Evolutionary conservation across 2,113 vertebrate species (phyloP), one percentile per base, ranked within the genome.

Genomic region (Argyrosomus japonicus): DNA sequence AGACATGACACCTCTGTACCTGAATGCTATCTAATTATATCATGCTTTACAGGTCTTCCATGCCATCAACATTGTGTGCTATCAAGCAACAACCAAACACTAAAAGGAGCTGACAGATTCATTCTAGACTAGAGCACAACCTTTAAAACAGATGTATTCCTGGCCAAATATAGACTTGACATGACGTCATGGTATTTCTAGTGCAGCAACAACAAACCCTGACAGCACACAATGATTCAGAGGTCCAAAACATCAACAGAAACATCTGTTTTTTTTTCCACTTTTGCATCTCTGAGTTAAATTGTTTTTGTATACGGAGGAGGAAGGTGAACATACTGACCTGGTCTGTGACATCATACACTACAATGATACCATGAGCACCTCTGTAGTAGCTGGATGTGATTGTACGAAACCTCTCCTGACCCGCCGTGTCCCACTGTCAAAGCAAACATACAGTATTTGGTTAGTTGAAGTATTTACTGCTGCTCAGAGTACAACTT

Each of bases 341-440:
- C 97, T 99, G 98, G 91, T 99, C 98, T 93, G 98, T 99, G 89
- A 99, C 98, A 90, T 99, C 98, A 89, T 99, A 99, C 90, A 99
- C 98, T 81, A 99, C 98, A 87, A 99, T 99, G 96, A 99, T 99
- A 91, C 98, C 98, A 73, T 99, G 98, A 82, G 98, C 98, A 45
- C 98, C 98, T 96, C 98, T 97, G 96, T 99, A 99, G 93, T 99
- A 99, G 95, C 98, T 99, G 94, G 98, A 99, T 40, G 98, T 99
- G 95, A 99, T 99, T 47, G 98, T 99, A 86, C 98, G 97, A 94
- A 99, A 99, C 95, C 98, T 95, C 93, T 99, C 98, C 92, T 99
- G 98, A 68, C 98, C 98, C 2, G 98, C 98, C 14, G 98, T 99
- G 88, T 99, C 98, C 98, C 98, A 99, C 98, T 99, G 90, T 79